phyloP scores from a whole-genome alignment of 2,113 vertebrate species.

The Malaclemys terrapin region DNA sequence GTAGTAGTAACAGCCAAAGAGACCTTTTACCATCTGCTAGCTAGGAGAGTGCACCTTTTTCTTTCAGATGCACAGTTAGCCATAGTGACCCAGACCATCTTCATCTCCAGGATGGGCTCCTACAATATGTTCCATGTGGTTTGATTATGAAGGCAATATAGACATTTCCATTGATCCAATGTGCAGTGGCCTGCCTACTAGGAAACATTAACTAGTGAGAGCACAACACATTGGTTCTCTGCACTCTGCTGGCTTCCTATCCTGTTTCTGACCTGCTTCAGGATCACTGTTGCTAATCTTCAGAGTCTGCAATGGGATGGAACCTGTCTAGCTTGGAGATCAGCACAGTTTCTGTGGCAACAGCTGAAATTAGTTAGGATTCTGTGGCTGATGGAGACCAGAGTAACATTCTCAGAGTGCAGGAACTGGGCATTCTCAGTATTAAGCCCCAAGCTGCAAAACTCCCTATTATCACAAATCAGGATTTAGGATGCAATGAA shows the following conservation, averaged over 20 bases:
- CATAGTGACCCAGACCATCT: background rate
- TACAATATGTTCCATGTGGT: background rate
- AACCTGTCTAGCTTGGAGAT: background rate
- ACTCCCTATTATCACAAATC: background rate
- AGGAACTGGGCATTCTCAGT: background rate
- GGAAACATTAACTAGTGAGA: background rate
- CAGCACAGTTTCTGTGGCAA: background rate
- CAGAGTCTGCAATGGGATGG: background rate
- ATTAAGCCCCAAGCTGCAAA: background rate
- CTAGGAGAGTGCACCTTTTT: background rate
- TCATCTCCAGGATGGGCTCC: background rate
- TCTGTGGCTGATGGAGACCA: background rate
- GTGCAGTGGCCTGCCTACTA: background rate
- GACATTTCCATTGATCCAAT: background rate
- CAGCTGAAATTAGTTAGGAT: background rate
- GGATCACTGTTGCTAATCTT: background rate
- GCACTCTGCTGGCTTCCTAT: background rate
- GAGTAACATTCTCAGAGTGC: fast-evolving
- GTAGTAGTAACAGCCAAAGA: background rate
- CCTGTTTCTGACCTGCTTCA: background rate
- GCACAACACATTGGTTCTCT: background rate
- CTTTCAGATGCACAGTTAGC: background rate
- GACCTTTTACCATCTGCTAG: background rate
- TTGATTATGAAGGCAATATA: background rate
- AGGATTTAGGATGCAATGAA: background rate